Evolutionary conservation across 1,140 invertebrate genomes (phyloP), one percentile per base, ranked within the genome.

Genomic region (Bradysia coprophila): DNA sequence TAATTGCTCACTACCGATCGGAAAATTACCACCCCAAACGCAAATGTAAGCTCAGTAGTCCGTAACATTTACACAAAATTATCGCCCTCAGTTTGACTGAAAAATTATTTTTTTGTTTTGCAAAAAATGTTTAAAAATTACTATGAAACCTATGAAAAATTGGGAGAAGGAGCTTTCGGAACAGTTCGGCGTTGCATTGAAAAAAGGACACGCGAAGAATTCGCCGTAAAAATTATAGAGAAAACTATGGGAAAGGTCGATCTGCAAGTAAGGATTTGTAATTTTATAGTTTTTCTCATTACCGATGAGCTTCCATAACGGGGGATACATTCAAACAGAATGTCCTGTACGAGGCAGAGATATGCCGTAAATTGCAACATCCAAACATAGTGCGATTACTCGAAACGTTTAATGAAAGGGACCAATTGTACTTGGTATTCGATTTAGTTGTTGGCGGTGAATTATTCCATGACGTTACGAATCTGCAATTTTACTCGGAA

Each of bases 161-260:
- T 92, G 49, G 87, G 87, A 67, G 91, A 92, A 65, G 89, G 89
- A 52, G 89, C 89, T 52, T 93, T 93, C 68, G 91, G 87, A 33
- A 83, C 92, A 50, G 89, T 93, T 32, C 72, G 83, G 64, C 69
- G 85, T 78, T 93, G 89, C 68, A 84, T 92, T 50, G 87, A 92
- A 63, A 91, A 90, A 67, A 75, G 76, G 32, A 83, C 83, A 44
- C 78, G 79, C 45, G 68, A 83, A 56, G 89, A 93, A 67, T 93
- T 91, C 65, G 89, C 89, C 45, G 88, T 89, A 48, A 93, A 93
- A 76, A 92, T 93, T n/a, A n/a, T n/a, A n/a, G n/a, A n/a, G n/a
- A n/a, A 47, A 93, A 93, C 64, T 93, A 93, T 63, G 92, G 88
- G 47, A 91, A 91, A 69, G 92, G 91, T 71, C 69, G 93, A 52